Evolutionary conservation across 2,797 vertebrate genomes (phyloP), one percentile per base, ranked within the genome.

Genomic region (Gallinago nigripennis): DNA sequence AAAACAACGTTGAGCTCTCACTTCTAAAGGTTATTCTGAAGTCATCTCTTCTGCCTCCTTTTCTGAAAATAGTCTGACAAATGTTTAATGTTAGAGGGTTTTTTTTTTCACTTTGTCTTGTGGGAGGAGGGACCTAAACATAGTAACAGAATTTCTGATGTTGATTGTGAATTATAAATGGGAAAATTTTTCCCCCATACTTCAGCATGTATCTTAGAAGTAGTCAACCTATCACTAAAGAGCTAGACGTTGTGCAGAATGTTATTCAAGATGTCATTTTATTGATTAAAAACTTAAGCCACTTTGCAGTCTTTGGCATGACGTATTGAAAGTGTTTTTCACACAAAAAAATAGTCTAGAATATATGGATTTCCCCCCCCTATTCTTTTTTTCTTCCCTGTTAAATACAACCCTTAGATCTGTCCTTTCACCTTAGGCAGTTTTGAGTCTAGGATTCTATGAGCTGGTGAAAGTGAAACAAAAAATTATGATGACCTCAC

Each of bases 331-430:
- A 95, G 75, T 64, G 95, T 96, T 95, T 79, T 96, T 92, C 80
- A 92, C 51, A 90, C 89, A 96, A 96, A 93, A 96, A 96, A 96
- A 93, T 92, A 76, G 48, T 71, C 28, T 72, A 88, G 83, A 92
- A 92, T 82, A 66, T 94, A 96, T 86, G 86, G 95, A 87, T 56
- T 25, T 82, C 75, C 33, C 48, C n/a, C 51, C 11, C 4, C 21
- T 51, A 5, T 13, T 69, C 10, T 65, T 92, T 63, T 60, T 71
- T 84, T 60, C 21, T 64, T 60, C 23, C 61, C 35, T 90, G 28
- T 94, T 95, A 96, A 97, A 93, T 93, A 66, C 76, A 90, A 60
- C 25, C 57, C 65, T 97, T 89, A 81, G 66, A 95, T 96, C 88
- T 94, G 68, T 83, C 73, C 41, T 86, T 87, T 91, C 54, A 94